phyloP scores from a whole-genome alignment of 2,888 invertebrate species.

The Melikaiella ostensackeni region DNA sequence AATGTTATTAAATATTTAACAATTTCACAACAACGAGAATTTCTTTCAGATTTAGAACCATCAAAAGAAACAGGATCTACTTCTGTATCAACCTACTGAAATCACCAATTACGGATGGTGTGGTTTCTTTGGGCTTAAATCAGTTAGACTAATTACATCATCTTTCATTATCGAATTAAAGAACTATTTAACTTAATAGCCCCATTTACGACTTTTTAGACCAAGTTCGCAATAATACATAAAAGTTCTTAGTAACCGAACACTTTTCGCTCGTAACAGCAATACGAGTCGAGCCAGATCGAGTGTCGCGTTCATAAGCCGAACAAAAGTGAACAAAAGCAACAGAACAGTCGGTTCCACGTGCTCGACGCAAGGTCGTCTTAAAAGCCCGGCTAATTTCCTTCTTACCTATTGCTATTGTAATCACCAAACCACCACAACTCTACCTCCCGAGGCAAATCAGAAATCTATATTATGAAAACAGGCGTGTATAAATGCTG shows the following conservation, averaged over 20 bases:
- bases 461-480: slow-evolving; percentile 2
- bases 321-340: slow-evolving; percentile 47
- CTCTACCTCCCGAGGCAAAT: neutral
- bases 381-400: slow-evolving; percentile 43
- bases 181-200: neutral
- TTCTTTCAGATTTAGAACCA: neutral
- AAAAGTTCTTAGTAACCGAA: slow-evolving; percentile 46
- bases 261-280: slow-evolving; percentile 37
- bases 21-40: neutral
- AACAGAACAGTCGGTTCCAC: slow-evolving; percentile 41
- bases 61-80: neutral
- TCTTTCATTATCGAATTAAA: neutral
- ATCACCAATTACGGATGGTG: neutral
- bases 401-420: slow-evolving; percentile 29
- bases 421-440: neutral
- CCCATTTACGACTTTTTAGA: slow-evolving; percentile 3
- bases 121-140: neutral
- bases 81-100: neutral
- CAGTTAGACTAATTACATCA: neutral
- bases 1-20: slow-evolving; percentile 1
- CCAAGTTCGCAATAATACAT: slow-evolving; percentile 10
- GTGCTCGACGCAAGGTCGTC: slow-evolving; percentile 49
- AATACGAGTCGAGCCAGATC: slow-evolving; percentile 41
- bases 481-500: slow-evolving; percentile 3
- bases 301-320: slow-evolving; percentile 43